Evolutionary conservation across 2,797 vertebrate genomes (phyloP), one percentile per base, ranked within the genome.

Genomic region (Myripristis jacobus): DNA sequence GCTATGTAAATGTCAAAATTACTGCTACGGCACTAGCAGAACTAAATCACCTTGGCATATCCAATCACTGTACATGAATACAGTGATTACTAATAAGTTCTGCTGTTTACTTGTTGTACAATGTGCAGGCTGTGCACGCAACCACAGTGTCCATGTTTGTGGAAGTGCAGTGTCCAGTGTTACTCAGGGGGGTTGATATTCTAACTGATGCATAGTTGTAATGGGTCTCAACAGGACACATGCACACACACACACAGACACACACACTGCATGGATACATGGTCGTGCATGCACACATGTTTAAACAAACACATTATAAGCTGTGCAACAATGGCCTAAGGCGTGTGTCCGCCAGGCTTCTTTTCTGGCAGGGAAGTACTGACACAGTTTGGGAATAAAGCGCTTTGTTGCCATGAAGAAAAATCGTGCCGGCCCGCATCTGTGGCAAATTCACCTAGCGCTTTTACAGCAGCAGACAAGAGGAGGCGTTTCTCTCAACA

Each of bases 51-150:
- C 6, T 52, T 52, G 15, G 16, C 16, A 2, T 16, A 44, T 44
- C 15, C 43, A 44, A n/a, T 44, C 16, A 18, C 43, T 44, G 43
- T 44, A 44, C 43, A 16, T 44, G 15, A 44, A 18, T 18, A n/a
- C n/a, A 44, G 4, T 44, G 15, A n/a, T 41, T n/a, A n/a, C 10
- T 44, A 44, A 44, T 44, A 18, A 44, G 4, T 44, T 9, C 29
- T 31, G 29, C 13, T 41, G 22, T 69, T 54, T 58, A 27, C 16
- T 63, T 38, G 38, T 66, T 73, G 59, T 41, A 46, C 63, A 70
- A 9, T 22, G 4, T 61, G 11, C 47, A n/a, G 34, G 4, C 10
- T 55, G 27, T 18, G 59, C 7, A 8, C 70, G 59, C 36, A 43
- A 38, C 29, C 36, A 29, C 7, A 19, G 9, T 12, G 18, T 44